phyloP scores from a whole-genome alignment of 2,113 vertebrate species.

The Phoxinus phoxinus region DNA sequence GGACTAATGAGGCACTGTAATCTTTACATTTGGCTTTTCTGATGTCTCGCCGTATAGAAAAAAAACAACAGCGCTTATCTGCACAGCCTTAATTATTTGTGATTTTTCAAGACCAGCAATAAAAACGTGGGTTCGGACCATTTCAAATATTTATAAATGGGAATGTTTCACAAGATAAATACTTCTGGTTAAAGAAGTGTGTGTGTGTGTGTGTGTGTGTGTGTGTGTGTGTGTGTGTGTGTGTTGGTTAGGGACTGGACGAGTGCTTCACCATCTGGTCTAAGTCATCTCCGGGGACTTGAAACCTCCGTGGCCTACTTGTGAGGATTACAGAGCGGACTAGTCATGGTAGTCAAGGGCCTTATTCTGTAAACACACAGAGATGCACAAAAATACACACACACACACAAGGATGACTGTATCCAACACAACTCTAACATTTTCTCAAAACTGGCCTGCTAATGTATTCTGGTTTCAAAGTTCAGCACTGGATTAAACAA shows the following conservation, averaged over 20 bases:
- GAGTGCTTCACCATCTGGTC: slow-evolving; percentile 55
- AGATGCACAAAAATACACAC: not conserved
- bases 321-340: slow-evolving; percentile 8
- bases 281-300: slow-evolving; percentile 13
- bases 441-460: not conserved
- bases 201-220: slow-evolving; percentile 26
- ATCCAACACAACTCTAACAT: slow-evolving; percentile 10
- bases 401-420: not conserved
- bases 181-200: slow-evolving; percentile 54
- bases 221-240: slow-evolving; percentile 1
- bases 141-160: slow-evolving; percentile 67
- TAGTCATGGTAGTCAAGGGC: slow-evolving; percentile 7
- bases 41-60: not conserved
- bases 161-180: slow-evolving; percentile 60
- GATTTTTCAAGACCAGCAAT: not conserved
- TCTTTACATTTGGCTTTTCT: not conserved
- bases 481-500: not conserved
- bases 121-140: slow-evolving; percentile 25
- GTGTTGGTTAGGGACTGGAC: not conserved
- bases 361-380: not conserved
- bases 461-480: not conserved
- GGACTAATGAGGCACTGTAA: slow-evolving; percentile 1
- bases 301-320: slow-evolving; percentile 2
- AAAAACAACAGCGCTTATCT: slow-evolving; percentile 5
- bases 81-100: not conserved